Evolutionary conservation across 1,140 invertebrate genomes (phyloP), one percentile per base, ranked within the genome.

Genomic region (Meloidogyne exigua): DNA sequence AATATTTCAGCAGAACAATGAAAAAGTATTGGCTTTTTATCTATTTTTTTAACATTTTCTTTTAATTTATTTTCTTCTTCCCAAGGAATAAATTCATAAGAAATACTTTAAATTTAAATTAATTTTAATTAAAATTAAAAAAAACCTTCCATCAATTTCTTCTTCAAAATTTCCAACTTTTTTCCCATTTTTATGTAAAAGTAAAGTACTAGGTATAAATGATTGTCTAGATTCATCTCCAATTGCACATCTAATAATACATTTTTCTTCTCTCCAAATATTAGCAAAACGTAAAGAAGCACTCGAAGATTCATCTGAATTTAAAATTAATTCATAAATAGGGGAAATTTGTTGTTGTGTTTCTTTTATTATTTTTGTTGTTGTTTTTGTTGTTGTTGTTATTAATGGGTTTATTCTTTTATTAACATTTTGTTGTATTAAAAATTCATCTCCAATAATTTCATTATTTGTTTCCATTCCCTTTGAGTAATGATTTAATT

Each of bases 151-250:
- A 23, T 12, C 72, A 65, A 3, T 36, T 73, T 73, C 44, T 12
- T 73, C 72, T 36, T 42, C 57, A 62, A 62, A 28, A 26, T 23
- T 64, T 28, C 57, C 57, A 62, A 73, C 57, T 36, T 23, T 57
- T 73, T 73, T 73, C 18, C 72, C 72, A 21, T 73, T 73, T 64
- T 64, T 73, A 65, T 73, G 72, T 65, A 73, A 36, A 23, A 65
- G 23, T 65, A 73, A 32, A 23, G 72, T 73, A 21, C 72, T 65
- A 12, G 72, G 72, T 18, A 73, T 64, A 36, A 73, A 73, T 32
- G 72, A 23, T 28, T 32, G 23, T 39, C 36, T 39, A 21, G 72
- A 73, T n/a, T 73, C 49, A 15, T 28, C 36, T 1, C 57, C 72
- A 64, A 73, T 73, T 64, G 57, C 57, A 65, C 72, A 73, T 15